Evolutionary conservation across 2,888 invertebrate species (phyloP).

Genomic region (Drosophila siamana): DNA sequence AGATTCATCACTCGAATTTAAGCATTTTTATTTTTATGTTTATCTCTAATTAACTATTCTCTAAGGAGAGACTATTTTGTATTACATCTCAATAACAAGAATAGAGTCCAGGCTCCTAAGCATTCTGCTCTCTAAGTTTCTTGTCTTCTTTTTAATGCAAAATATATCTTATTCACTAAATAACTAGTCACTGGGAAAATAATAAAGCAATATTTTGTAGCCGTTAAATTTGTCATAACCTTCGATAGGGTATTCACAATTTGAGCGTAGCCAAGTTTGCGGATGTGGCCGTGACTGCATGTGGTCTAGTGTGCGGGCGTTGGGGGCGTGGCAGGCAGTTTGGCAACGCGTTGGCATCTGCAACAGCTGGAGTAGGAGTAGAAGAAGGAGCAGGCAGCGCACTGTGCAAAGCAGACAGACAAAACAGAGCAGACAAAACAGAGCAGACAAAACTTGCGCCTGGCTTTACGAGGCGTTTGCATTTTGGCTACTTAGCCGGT

Average conservation of each 20-base stretch:
- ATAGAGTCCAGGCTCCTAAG: too few relatives aligned
- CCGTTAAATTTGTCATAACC: neutral
- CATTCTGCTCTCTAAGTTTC: too few relatives aligned
- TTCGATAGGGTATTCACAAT: slow-evolving; percentile 27
- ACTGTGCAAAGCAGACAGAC: neutral
- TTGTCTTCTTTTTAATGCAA: too few relatives aligned
- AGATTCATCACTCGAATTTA: too few relatives aligned
- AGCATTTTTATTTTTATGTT: too few relatives aligned
- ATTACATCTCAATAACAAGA: too few relatives aligned
- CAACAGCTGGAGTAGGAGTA: slow-evolving; percentile 22
- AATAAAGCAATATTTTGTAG: too few relatives aligned
- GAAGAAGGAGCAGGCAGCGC: neutral
- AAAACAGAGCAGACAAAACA: slow-evolving; percentile 20
- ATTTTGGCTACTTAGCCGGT: slow-evolving; percentile 39
- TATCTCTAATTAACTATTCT: too few relatives aligned
- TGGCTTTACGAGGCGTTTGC: slow-evolving; percentile 38
- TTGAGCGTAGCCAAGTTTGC: slow-evolving; percentile 47
- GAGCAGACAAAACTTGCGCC: slow-evolving; percentile 34
- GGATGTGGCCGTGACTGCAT: slow-evolving; percentile 8
- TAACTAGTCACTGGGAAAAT: too few relatives aligned
- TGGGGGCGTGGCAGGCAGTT: slow-evolving; percentile 48
- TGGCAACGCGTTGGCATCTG: slow-evolving; percentile 60
- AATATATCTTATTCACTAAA: too few relatives aligned
- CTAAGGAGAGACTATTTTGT: too few relatives aligned
- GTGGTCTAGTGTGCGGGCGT: slow-evolving; percentile 15